A percentile compares a stretch with the other conserved stretches of the same genome.
phyloP scores from a whole-genome alignment of 1,140 invertebrate genomes.

The Brachionus paranguensis region DNA sequence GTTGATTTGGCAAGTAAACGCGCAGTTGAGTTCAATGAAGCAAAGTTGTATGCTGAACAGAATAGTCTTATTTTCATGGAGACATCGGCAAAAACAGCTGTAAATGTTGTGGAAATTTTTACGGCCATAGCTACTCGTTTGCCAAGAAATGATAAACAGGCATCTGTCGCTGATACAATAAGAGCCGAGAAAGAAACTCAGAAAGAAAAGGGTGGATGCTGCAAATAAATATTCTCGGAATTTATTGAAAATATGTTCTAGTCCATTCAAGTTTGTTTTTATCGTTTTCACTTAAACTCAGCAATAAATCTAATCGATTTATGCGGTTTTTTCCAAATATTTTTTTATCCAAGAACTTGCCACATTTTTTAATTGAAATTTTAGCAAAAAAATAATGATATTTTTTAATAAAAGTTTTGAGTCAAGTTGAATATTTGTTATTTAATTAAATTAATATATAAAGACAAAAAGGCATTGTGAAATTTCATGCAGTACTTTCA shows the following conservation, averaged over 20 bases:
- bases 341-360: neutral
- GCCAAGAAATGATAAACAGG: constrained; percentile 5
- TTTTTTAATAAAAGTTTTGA: neutral
- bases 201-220: constrained; percentile 2
- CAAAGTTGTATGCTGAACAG: constrained; percentile 41
- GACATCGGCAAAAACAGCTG: constrained; percentile 42
- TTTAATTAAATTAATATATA: neutral
- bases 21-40: constrained; percentile 39
- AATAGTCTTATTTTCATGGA: constrained; percentile 41
- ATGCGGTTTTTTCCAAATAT: neutral
- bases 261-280: neutral
- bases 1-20: constrained; percentile 41
- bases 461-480: too few species aligned
- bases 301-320: neutral
- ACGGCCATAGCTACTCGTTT: constrained; percentile 38
- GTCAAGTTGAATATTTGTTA: neutral
- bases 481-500: too few species aligned
- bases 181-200: neutral
- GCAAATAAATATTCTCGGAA: neutral
- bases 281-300: neutral
- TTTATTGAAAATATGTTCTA: neutral
- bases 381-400: neutral
- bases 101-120: constrained; percentile 42
- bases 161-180: neutral
- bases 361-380: neutral